Conservation (phyloP, 2,113 vertebrate species). For the Cavia porcellus region DNA sequence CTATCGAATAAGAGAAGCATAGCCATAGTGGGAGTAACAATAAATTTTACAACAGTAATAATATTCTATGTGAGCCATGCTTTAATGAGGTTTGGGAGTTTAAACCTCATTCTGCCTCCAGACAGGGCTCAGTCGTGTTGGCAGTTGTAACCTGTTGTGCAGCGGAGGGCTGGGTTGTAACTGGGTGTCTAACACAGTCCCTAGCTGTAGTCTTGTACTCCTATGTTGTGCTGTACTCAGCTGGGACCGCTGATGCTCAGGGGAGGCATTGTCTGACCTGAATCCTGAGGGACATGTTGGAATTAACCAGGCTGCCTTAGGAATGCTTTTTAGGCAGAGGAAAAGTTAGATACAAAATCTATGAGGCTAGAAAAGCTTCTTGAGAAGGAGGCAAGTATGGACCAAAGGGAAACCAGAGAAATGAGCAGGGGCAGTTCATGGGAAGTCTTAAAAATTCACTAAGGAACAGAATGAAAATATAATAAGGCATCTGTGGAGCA, state of each 20-base stretch:
- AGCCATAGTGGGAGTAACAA: not conserved
- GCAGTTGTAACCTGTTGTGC: not conserved
- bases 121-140: not conserved
- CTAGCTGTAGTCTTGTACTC: not conserved
- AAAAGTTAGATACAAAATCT: slow-evolving; percentile 4
- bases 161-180: not conserved
- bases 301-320: slow-evolving; percentile 25
- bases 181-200: not conserved
- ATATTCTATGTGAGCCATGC: not conserved
- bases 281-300: slow-evolving; percentile 6
- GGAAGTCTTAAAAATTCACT: not conserved
- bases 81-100: not conserved
- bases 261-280: not conserved
- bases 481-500: not conserved
- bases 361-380: not conserved
- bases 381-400: not conserved
- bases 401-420: not conserved
- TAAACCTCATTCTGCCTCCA: not conserved
- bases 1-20: not conserved
- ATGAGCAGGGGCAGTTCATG: not conserved
- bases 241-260: not conserved
- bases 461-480: not conserved
- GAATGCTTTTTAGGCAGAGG: slow-evolving; percentile 25
- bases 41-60: not conserved
- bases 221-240: not conserved